A percentile compares a stretch with the other conserved stretches of the same genome.
These are phyloP conservation scores for Pristiophorus japonicus DNA, from an alignment of 2,113 vertebrate genomes.

Conservation along the genomic window DNA sequence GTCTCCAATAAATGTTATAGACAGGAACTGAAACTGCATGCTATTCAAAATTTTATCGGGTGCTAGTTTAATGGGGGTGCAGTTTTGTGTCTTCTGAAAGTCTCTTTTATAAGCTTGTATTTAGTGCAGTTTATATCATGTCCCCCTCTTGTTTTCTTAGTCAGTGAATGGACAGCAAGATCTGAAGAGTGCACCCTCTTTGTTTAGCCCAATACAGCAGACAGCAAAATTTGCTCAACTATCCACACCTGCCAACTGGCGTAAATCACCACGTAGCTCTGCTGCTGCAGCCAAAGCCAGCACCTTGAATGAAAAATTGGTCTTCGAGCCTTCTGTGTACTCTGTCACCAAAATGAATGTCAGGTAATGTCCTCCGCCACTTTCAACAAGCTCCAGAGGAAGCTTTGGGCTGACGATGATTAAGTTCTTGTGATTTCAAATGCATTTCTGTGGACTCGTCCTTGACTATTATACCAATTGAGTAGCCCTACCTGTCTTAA, in stretches of 20 bases:
- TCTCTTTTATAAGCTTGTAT: not conserved
- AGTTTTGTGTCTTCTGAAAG: not conserved
- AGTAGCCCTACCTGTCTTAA: not conserved
- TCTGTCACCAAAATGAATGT: constrained; percentile 80
- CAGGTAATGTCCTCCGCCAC: constrained; percentile 57
- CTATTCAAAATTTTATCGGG: not conserved
- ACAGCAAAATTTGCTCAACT: constrained; percentile 45
- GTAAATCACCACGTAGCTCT: constrained; percentile 45
- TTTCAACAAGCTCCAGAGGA: not conserved
- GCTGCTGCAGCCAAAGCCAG: constrained; percentile 42
- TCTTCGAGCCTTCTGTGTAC: constrained; percentile 59
- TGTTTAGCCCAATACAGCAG: constrained; percentile 62
- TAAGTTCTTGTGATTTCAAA: not conserved
- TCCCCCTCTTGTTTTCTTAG: constrained; percentile 45
- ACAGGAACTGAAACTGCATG: not conserved
- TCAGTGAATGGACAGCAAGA: not conserved
- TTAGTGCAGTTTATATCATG: not conserved
- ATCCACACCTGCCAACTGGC: constrained; percentile 47
- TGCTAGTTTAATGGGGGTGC: not conserved
- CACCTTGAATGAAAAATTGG: constrained; percentile 46
- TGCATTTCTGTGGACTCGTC: not conserved
- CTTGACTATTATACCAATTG: not conserved
- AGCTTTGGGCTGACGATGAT: not conserved
- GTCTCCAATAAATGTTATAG: not conserved
- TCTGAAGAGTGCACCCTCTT: constrained; percentile 38